These are phyloP conservation scores for Leptinotarsa rubiginosa DNA, from an alignment of 2,888 invertebrate species.

Conservation along the genomic window DNA sequence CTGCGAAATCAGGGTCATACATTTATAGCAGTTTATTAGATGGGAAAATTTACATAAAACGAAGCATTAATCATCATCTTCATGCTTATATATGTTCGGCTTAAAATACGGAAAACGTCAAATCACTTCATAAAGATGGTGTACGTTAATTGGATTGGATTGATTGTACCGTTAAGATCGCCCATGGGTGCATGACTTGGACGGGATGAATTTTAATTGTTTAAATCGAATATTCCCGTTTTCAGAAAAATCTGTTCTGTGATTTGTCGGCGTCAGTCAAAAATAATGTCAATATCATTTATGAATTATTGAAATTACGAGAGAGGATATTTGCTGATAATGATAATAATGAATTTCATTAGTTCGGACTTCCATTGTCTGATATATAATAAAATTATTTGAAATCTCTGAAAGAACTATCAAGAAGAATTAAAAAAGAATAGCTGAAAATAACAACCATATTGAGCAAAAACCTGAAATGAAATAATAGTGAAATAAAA, in stretches of 20 bases:
- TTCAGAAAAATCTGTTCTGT: neutral
- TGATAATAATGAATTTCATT: too few species aligned
- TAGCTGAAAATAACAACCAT: too few species aligned
- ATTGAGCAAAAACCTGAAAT: too few species aligned
- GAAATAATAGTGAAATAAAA: too few species aligned
- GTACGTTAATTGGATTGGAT: slow-evolving; percentile 38
- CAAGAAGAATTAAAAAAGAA: too few species aligned
- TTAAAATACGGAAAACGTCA: slow-evolving; percentile 39
- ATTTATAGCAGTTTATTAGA: slow-evolving; percentile 37
- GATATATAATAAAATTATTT: too few species aligned
- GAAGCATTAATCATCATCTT: slow-evolving; percentile 42
- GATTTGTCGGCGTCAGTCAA: neutral
- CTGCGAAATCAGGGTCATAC: slow-evolving; percentile 36
- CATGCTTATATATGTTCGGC: slow-evolving; percentile 34
- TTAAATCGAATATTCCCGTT: neutral
- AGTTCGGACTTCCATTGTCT: too few species aligned
- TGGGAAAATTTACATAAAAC: slow-evolving; percentile 38
- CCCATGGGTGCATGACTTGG: slow-evolving; percentile 10
- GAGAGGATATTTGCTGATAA: too few species aligned
- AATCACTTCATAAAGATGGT: slow-evolving; percentile 32
- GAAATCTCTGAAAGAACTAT: too few species aligned
- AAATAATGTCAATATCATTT: neutral
- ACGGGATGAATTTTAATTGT: neutral
- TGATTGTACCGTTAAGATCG: slow-evolving; percentile 35
- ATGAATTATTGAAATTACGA: too few species aligned